Percentiles rank a stretch among this genome's conserved stretches.
phyloP scores from a whole-genome alignment of 2,113 vertebrate genomes.

The Zosterops lateralis region DNA sequence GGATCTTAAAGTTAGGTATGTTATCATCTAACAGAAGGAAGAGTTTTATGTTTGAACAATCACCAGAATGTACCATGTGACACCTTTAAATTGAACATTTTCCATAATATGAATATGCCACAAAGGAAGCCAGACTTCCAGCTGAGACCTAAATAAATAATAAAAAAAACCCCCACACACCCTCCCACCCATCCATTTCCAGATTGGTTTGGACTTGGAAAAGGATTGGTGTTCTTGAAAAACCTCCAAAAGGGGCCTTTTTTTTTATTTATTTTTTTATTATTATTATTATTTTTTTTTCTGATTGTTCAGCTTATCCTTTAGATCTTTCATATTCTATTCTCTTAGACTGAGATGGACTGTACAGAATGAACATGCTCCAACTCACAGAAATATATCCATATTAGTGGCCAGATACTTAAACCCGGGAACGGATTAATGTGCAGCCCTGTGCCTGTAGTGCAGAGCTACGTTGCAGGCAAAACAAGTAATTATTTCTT shows the following conservation, averaged over 20 bases:
- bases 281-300: neutral
- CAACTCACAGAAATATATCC: neutral
- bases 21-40: neutral
- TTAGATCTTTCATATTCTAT: neutral
- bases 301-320: neutral
- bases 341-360: neutral
- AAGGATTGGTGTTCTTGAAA: neutral
- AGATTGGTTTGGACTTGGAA: neutral
- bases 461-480: accelerated
- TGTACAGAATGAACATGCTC: neutral
- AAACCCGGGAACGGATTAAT: neutral
- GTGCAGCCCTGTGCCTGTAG: neutral
- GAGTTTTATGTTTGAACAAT: neutral
- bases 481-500: neutral
- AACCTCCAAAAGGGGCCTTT: neutral
- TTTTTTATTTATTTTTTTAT: neutral
- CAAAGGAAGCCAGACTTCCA: neutral
- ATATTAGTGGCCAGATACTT: neutral
- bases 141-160: neutral
- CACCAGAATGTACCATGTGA: neutral
- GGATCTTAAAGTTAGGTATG: neutral
- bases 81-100: neutral
- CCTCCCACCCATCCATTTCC: neutral
- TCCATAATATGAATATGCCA: neutral
- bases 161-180: accelerated